Conservation (phyloP, 2,888 invertebrate species). For the Anarsia innoxiella region DNA sequence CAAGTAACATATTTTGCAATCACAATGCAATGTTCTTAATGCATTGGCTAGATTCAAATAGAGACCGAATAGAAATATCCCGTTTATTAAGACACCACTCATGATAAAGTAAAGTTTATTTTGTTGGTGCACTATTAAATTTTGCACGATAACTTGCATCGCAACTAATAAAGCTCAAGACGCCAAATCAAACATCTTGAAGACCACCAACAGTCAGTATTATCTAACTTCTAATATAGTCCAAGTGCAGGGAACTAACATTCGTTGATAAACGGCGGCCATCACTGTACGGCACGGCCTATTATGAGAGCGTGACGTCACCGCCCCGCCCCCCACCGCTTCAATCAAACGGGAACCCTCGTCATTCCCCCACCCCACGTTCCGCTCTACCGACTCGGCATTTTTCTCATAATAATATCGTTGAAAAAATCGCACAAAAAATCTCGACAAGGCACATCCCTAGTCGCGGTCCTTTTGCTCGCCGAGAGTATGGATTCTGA, state of each 20-base stretch:
- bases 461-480: conserved; percentile 49
- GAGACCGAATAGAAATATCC: too few species aligned
- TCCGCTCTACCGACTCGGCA: conserved; percentile 72
- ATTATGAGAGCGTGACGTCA: conserved; percentile 75
- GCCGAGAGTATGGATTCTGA: conserved; percentile 42
- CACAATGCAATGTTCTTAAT: too few species aligned
- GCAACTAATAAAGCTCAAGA: too few species aligned
- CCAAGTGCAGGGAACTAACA: conserved; percentile 60
- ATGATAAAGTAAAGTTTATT: too few species aligned
- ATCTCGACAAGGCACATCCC: conserved; percentile 70
- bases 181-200: background rate
- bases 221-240: conserved; percentile 37
- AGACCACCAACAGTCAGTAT: conserved; percentile 4
- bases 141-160: too few species aligned
- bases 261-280: conserved; percentile 71
- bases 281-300: conserved; percentile 72
- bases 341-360: conserved; percentile 74
- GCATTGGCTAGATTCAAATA: too few species aligned
- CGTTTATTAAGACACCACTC: too few species aligned
- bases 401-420: conserved; percentile 74
- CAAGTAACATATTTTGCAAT: too few species aligned
- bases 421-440: conserved; percentile 73
- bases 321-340: conserved; percentile 71
- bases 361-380: conserved; percentile 72
- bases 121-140: too few species aligned